phyloP scores from a whole-genome alignment of 2,113 vertebrate species.

The Laticauda colubrina region DNA sequence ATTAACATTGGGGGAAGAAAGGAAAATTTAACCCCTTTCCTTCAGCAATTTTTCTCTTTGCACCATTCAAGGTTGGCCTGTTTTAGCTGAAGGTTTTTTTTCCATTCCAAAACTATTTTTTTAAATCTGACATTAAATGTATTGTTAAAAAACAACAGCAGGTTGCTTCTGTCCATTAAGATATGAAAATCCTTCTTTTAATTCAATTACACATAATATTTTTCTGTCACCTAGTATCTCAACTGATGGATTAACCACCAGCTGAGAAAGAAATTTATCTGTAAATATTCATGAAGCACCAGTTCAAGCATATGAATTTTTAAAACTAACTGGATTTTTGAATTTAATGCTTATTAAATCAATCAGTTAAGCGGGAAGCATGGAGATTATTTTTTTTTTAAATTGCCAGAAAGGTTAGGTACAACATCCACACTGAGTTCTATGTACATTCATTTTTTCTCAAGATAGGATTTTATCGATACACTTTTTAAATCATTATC shows the following conservation, averaged over 20 bases:
- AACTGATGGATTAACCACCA: slow-evolving; percentile 7
- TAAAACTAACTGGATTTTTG: neutral
- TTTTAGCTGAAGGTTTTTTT: neutral
- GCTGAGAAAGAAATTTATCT: slow-evolving; percentile 13
- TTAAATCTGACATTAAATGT: neutral
- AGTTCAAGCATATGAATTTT: slow-evolving; percentile 4
- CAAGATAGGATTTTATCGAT: neutral
- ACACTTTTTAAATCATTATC: neutral
- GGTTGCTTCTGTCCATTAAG: neutral
- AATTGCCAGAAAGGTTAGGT: neutral
- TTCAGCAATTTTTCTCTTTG: neutral
- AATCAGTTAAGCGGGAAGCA: neutral
- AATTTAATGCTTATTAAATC: slow-evolving; percentile 14
- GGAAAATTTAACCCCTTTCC: neutral
- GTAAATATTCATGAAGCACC: slow-evolving; percentile 16
- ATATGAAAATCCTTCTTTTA: slow-evolving; percentile 5
- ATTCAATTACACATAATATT: neutral
- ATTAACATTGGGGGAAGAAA: neutral
- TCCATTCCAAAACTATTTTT: neutral
- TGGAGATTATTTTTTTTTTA: neutral
- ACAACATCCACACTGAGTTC: neutral
- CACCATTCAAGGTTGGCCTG: neutral
- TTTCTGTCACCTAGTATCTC: neutral
- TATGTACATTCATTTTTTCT: neutral
- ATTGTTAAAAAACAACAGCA: neutral